Evolutionary conservation across 2,888 invertebrate genomes (phyloP).

Genomic region (Tillus elongatus): DNA sequence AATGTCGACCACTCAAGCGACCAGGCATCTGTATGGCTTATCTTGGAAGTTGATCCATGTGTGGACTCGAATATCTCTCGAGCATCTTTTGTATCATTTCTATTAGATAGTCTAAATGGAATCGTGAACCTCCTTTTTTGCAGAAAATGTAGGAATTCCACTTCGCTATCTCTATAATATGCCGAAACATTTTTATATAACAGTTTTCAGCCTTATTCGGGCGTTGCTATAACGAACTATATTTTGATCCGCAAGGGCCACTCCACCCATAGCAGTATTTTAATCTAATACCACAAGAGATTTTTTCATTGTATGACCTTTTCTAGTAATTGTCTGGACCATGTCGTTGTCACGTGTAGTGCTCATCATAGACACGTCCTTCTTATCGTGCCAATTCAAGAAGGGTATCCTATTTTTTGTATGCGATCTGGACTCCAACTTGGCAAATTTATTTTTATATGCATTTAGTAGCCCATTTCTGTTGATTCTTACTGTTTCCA

Average conservation of each 20-base stretch:
- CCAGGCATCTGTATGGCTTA: no score
- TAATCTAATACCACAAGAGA: neutral
- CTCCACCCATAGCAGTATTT: neutral
- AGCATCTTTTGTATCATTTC: no score
- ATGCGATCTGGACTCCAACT: neutral
- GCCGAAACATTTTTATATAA: slow-evolving; percentile 1
- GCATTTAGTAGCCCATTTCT: neutral
- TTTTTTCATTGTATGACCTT: neutral
- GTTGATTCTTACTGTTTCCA: neutral
- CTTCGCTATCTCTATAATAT: neutral
- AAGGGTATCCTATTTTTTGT: neutral
- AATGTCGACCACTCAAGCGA: no score
- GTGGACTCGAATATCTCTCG: no score
- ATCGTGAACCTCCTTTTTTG: slow-evolving; percentile 12
- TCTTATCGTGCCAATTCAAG: slow-evolving; percentile 2
- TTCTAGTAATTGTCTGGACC: neutral
- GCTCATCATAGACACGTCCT: neutral
- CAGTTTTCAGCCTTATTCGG: neutral
- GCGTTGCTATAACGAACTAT: neutral
- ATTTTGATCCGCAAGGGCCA: neutral
- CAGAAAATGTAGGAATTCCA: neutral
- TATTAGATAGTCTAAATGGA: no score
- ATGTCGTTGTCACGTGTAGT: slow-evolving; percentile 1
- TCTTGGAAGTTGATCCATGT: no score
- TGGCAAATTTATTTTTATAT: neutral